These are phyloP conservation scores for Sebastes umbrosus DNA, from an alignment of 2,797 vertebrate species.

Conservation along the genomic window DNA sequence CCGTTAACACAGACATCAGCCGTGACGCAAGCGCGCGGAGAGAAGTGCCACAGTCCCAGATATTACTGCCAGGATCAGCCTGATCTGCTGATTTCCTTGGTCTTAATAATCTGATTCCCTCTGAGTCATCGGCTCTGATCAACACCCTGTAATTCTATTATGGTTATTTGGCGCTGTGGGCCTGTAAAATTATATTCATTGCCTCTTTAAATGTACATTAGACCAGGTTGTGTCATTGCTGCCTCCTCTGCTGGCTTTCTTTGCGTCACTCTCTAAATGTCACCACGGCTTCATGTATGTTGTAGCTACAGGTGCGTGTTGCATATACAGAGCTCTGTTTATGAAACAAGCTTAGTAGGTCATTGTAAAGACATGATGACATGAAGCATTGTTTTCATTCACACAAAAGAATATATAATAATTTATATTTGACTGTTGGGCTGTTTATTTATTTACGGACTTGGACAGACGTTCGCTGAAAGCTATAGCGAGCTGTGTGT, in stretches of 20 bases:
- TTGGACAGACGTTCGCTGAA: neutral
- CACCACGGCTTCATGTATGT: neutral
- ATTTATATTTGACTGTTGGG: neutral
- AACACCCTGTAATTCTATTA: neutral
- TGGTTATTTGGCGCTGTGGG: neutral
- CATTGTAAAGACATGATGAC: neutral
- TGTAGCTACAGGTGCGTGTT: neutral
- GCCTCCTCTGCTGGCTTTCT: neutral
- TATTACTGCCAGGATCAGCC: neutral
- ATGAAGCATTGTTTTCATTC: neutral
- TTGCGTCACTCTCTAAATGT: neutral
- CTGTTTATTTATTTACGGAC: neutral
- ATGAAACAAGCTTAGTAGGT: neutral
- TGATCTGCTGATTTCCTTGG: neutral
- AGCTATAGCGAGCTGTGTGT: neutral
- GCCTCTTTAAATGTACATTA: neutral
- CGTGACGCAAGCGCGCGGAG: neutral
- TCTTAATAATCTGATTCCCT: conserved; percentile 14
- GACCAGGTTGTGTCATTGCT: neutral
- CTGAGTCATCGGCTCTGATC: conserved; percentile 3
- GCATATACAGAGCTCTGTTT: neutral
- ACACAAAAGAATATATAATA: no score
- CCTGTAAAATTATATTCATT: neutral
- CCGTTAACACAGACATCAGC: conserved; percentile 12
- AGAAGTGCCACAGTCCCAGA: conserved; percentile 3